A percentile compares a stretch with the other conserved stretches of the same genome.
Conservation (phyloP, 92 coral and sea anemone genomes). For the Epizoanthus stellaris region DNA sequence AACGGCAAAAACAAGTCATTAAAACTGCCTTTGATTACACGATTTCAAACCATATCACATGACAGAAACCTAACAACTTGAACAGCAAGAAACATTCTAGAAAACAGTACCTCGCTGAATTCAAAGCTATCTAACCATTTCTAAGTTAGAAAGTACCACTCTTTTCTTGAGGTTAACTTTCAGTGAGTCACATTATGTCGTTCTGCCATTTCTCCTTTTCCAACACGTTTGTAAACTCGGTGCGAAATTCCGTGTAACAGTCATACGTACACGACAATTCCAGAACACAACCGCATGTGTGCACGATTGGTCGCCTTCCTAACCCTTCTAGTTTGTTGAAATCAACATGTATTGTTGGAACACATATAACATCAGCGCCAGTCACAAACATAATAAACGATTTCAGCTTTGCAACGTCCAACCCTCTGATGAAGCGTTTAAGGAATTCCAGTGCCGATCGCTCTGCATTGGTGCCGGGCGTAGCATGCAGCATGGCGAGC, state of each 20-base stretch:
- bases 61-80: too few relatives aligned
- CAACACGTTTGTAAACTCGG: constrained; percentile 61
- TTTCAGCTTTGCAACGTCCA: constrained; percentile 55
- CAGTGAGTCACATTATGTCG: constrained; percentile 49
- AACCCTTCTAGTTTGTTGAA: constrained; percentile 66
- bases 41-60: too few relatives aligned
- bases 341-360: constrained; percentile 40
- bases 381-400: constrained; percentile 54
- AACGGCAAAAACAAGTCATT: too few relatives aligned
- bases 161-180: too few relatives aligned
- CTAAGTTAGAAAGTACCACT: too few relatives aligned
- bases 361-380: constrained; percentile 58
- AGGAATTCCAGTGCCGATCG: constrained; percentile 33
- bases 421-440: constrained; percentile 27
- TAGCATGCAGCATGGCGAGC: constrained; percentile 21
- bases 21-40: too few relatives aligned
- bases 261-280: constrained; percentile 67
- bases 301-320: constrained; percentile 59
- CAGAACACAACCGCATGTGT: constrained; percentile 57
- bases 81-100: too few relatives aligned
- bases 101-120: too few relatives aligned
- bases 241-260: constrained; percentile 66
- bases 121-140: too few relatives aligned
- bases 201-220: constrained; percentile 66
- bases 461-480: constrained; percentile 24